Conservation (phyloP, 2,888 invertebrate species). For the Didymodactylos carnosus region DNA sequence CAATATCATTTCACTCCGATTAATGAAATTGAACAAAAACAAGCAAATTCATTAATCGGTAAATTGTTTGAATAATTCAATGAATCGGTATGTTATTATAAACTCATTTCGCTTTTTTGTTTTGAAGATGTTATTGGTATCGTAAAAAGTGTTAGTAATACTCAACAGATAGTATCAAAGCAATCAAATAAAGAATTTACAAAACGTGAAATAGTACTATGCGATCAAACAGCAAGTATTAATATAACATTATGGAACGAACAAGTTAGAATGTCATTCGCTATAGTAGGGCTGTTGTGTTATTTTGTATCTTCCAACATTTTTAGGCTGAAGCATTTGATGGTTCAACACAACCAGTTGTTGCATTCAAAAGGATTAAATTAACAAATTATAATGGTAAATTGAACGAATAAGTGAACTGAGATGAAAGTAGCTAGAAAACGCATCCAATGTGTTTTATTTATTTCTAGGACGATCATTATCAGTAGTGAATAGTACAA, state of each 20-base stretch:
- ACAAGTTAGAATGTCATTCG: no score
- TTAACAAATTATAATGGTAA: conserved; percentile 73
- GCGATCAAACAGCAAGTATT: conserved; percentile 56
- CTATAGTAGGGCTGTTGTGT: no score
- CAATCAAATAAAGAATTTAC: conserved; percentile 59
- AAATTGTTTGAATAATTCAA: background rate
- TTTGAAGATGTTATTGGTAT: conserved; percentile 64
- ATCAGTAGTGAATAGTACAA: conserved; percentile 26
- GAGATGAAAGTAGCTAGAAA: background rate
- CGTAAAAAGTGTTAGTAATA: conserved; percentile 51
- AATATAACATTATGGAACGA: conserved; percentile 72
- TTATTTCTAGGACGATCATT: conserved; percentile 24
- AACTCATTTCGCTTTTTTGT: background rate
- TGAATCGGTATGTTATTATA: conserved; percentile 12
- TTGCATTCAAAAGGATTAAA: conserved; percentile 63
- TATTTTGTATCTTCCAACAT: conserved; percentile 2
- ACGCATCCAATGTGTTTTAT: background rate
- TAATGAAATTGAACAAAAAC: conserved; percentile 33
- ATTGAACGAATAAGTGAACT: no score
- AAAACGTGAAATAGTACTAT: conserved; percentile 65
- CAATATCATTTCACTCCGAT: background rate
- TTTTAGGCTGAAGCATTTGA: conserved; percentile 60
- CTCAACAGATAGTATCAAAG: conserved; percentile 51
- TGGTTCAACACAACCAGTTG: conserved; percentile 50
- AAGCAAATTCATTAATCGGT: conserved; percentile 38